These are phyloP conservation scores for Aix galericulata DNA, from an alignment of 2,113 vertebrate species.

Conservation along the genomic window DNA sequence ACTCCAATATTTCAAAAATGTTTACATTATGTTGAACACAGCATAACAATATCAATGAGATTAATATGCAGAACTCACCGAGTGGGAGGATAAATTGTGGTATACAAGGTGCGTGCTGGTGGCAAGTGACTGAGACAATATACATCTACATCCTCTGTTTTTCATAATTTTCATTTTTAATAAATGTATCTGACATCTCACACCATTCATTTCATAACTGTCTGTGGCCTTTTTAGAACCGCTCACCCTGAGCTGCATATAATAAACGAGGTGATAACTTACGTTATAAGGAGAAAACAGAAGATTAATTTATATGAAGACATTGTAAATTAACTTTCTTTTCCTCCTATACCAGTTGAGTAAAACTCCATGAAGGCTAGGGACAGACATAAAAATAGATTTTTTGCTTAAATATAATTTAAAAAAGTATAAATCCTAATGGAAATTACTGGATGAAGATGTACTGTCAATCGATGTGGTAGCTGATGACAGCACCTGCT, in stretches of 20 bases:
- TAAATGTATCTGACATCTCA: constrained; percentile 51
- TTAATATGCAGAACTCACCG: constrained; percentile 37
- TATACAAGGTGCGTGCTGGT: constrained; percentile 9
- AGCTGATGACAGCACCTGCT: background rate
- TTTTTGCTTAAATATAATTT: constrained; percentile 48
- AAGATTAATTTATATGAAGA: constrained; percentile 63
- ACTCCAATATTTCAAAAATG: constrained; percentile 4
- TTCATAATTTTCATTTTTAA: constrained; percentile 53
- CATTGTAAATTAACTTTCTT: constrained; percentile 46
- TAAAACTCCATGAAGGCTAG: background rate
- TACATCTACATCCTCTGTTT: constrained; percentile 28
- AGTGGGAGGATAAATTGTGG: constrained; percentile 28
- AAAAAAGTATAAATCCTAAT: constrained; percentile 31
- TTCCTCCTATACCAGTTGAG: background rate
- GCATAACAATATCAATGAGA: constrained; percentile 44
- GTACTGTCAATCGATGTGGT: constrained; percentile 2
- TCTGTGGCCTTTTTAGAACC: constrained; percentile 51
- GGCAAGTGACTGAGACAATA: constrained; percentile 38
- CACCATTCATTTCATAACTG: constrained; percentile 42
- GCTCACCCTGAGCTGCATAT: constrained; percentile 33
- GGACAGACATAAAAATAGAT: constrained; percentile 52
- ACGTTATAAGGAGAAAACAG: constrained; percentile 45
- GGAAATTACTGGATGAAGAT: constrained; percentile 43
- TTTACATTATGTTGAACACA: background rate
- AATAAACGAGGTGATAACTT: constrained; percentile 58